phyloP scores from a whole-genome alignment of 1,140 invertebrate genomes.

The Gonioctena quinquepunctata region DNA sequence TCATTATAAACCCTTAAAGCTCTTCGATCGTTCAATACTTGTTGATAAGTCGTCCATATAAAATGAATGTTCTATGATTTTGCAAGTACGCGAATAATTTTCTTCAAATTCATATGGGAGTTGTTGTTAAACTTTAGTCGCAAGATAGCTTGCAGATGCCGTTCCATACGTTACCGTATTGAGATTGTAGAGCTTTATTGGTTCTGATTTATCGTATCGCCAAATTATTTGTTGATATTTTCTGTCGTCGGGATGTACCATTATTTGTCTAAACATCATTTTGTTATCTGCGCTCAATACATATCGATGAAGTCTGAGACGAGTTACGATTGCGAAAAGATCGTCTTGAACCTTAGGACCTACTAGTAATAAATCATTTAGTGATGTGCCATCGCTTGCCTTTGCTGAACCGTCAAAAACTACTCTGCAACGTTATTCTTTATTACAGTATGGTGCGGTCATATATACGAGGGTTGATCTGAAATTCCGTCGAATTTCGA shows the following conservation, averaged over 20 bases:
- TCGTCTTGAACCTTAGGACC: conserved; percentile 42
- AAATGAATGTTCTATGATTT: conserved; percentile 48
- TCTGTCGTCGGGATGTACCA: conserved; percentile 39
- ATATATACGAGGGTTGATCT: conserved; percentile 32
- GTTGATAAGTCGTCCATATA: conserved; percentile 57
- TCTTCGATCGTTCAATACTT: conserved; percentile 44
- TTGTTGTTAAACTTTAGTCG: conserved; percentile 18
- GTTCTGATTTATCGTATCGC: conserved; percentile 25
- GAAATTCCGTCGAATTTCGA: conserved; percentile 25
- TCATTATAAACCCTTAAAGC: too few relatives aligned
- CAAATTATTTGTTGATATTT: conserved; percentile 54
- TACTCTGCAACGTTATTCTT: conserved; percentile 38
- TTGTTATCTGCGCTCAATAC: conserved; percentile 40
- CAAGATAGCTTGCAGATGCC: conserved; percentile 44
- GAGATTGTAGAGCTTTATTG: conserved; percentile 35
- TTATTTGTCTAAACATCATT: conserved; percentile 49
- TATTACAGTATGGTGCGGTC: conserved; percentile 48
- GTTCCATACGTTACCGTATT: conserved; percentile 52
- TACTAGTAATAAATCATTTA: conserved; percentile 36
- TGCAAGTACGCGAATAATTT: conserved; percentile 38
- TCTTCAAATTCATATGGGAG: neutral
- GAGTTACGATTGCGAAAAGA: conserved; percentile 36
- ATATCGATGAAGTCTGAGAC: conserved; percentile 22
- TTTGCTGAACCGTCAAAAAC: conserved; percentile 33
- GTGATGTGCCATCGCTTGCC: conserved; percentile 32